Percentiles rank a stretch among this genome's conserved stretches.
phyloP scores from a whole-genome alignment of 2,113 vertebrate species.

The Seriola aureovittata region DNA sequence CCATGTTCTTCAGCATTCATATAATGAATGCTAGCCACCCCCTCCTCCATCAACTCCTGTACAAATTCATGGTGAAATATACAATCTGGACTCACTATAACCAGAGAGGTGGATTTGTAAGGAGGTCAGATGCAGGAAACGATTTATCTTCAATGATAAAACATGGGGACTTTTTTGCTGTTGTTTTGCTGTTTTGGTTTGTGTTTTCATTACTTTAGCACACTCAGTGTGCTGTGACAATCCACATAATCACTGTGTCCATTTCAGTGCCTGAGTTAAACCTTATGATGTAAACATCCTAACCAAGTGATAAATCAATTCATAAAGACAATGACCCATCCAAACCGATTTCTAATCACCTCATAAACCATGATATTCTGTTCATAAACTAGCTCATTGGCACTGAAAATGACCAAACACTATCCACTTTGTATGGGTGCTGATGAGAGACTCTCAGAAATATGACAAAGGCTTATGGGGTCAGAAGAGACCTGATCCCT shows the following conservation, averaged over 20 bases:
- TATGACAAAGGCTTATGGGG: slow-evolving; percentile 24
- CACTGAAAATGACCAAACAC: slow-evolving; percentile 58
- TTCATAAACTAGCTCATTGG: slow-evolving; percentile 62
- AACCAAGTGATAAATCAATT: slow-evolving; percentile 65
- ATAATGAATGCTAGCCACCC: slow-evolving; percentile 24
- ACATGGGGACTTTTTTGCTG: slow-evolving; percentile 1
- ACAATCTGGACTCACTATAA: slow-evolving; percentile 2
- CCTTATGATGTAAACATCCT: slow-evolving; percentile 57
- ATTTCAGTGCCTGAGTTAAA: slow-evolving; percentile 67
- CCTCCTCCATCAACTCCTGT: slow-evolving; percentile 46
- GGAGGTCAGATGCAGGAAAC: slow-evolving; percentile 48
- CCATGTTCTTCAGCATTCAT: slow-evolving; percentile 42
- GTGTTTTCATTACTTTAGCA: slow-evolving; percentile 21
- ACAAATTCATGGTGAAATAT: slow-evolving; percentile 30
- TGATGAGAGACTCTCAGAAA: slow-evolving; percentile 37
- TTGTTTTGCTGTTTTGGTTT: slow-evolving; percentile 32
- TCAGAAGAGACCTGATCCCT: slow-evolving; percentile 52
- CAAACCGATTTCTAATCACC: slow-evolving; percentile 63
- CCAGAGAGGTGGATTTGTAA: slow-evolving; percentile 35
- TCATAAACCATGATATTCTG: slow-evolving; percentile 65
- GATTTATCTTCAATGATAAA: slow-evolving; percentile 1
- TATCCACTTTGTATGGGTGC: slow-evolving; percentile 36
- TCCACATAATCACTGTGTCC: slow-evolving; percentile 32
- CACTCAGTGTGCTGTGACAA: slow-evolving; percentile 39
- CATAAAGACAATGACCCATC: slow-evolving; percentile 69